Conservation (phyloP, 2,888 invertebrate genomes). For the Nomada fucata region DNA sequence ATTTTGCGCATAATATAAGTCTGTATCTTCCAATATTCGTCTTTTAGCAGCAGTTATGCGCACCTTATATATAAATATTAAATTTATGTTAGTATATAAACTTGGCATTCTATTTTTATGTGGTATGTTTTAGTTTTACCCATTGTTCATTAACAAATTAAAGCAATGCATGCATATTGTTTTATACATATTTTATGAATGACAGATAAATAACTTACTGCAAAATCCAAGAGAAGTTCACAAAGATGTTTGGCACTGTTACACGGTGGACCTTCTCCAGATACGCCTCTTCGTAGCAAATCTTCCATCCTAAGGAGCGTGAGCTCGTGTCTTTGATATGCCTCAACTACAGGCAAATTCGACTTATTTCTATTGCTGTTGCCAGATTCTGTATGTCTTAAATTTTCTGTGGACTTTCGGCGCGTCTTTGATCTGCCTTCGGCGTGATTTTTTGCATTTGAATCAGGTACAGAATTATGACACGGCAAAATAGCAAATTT, state of each 20-base stretch:
- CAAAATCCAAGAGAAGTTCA: conserved; percentile 91
- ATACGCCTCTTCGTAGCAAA: conserved; percentile 88
- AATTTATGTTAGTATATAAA: conserved; percentile 14
- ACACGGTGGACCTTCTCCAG: conserved; percentile 87
- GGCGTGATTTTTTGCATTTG: conserved; percentile 65
- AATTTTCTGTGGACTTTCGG: conserved; percentile 75
- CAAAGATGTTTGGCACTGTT: conserved; percentile 88
- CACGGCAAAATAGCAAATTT: conserved; percentile 89
- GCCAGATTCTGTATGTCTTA: conserved; percentile 70
- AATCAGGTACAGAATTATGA: conserved; percentile 63
- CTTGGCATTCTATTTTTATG: not conserved
- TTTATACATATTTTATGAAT: not conserved
- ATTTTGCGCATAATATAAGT: conserved; percentile 88
- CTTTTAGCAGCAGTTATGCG: conserved; percentile 92
- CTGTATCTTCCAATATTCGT: conserved; percentile 92
- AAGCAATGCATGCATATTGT: not conserved
- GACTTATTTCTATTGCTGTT: conserved; percentile 76
- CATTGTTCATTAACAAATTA: not conserved
- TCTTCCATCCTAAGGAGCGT: conserved; percentile 91
- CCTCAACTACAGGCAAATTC: conserved; percentile 89
- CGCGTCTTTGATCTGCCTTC: conserved; percentile 71
- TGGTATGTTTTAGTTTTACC: conserved; percentile 10
- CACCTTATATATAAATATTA: conserved; percentile 69
- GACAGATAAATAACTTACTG: conserved; percentile 84
- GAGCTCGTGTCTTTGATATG: conserved; percentile 90